Evolutionary conservation across 2,888 invertebrate species (phyloP), one percentile per base, ranked within the genome.

Genomic region (Belgica antarctica): DNA sequence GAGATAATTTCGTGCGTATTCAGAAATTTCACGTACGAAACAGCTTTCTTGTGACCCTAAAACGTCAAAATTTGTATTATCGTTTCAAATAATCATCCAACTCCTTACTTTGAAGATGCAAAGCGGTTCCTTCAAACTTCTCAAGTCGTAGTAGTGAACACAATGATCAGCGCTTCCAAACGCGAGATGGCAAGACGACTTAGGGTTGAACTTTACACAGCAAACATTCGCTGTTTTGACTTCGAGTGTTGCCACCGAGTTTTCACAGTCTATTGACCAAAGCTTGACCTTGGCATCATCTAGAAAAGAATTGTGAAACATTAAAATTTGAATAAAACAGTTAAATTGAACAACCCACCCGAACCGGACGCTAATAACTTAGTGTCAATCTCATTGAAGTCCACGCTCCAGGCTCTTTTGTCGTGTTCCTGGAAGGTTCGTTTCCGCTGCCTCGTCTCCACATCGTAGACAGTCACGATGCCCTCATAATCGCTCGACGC

Each of bases 141-240:
- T 83, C 73, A 96, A 83, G 82, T 96, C 96, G 80, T 95, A 96
- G 78, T 96, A 95, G 80, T 96, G 94, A 68, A 96, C 94, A 82
- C 93, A 94, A 80, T 96, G 96, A 82, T 96, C 96, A 24, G 96
- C 96, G n/a, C 94, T 94, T 12, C 96, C 96, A 81, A 95, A 96
- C 1, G 95, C 94, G 71, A 96, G 83, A 78, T 95, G 92, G 77
- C 89, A 91, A 0, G 92, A 88, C 73, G 90, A 92, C 72, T 85
- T 82, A 0, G 92, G 92, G 78, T 90, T 92, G 78, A 93, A 93
- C 77, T 95, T 90, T 15, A 96, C 96, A 80, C 95, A 96, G 80
- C 96, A 96, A 65, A 96, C 94, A 80, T 96, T 96, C 72, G 94
- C 95, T 31, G 65, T 66, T 79, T 92, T 91, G 0, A 94, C 94